Percentiles rank a stretch among this genome's conserved stretches.
These are phyloP conservation scores for Alviniconcha marisindica DNA, from an alignment of 1,140 invertebrate species.

Conservation along the genomic window DNA sequence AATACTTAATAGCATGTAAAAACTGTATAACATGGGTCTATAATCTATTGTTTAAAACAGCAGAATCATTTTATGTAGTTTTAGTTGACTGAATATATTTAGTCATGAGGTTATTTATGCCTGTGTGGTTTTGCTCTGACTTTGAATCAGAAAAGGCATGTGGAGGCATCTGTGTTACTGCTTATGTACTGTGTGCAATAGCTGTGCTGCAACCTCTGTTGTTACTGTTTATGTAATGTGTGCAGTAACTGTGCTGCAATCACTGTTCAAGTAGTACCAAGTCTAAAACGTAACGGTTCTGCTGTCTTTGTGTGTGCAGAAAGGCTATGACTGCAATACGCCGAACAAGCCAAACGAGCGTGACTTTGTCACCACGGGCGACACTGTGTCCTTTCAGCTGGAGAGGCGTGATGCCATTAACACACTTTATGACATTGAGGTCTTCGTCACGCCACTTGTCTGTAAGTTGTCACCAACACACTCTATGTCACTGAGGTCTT, in stretches of 20 bases:
- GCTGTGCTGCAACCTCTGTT: not conserved
- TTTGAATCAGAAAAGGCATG: no score
- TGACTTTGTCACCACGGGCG: constrained; percentile 37
- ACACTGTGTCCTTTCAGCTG: constrained; percentile 43
- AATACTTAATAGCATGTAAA: no score
- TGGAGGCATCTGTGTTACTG: no score
- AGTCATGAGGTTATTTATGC: no score
- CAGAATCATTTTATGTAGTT: no score
- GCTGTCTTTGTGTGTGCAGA: constrained; percentile 34
- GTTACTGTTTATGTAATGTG: not conserved
- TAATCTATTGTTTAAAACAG: no score
- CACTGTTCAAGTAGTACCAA: not conserved
- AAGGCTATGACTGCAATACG: constrained; percentile 43
- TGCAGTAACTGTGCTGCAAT: not conserved
- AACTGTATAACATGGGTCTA: no score
- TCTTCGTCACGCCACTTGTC: constrained; percentile 41
- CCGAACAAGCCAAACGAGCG: constrained; percentile 26
- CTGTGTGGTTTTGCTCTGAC: no score
- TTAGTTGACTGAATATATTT: no score
- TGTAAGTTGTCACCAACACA: constrained; percentile 41
- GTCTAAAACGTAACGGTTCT: no score
- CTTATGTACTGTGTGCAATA: no score
- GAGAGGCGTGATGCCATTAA: constrained; percentile 35
- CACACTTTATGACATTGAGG: constrained; percentile 46
- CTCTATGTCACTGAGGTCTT: constrained; percentile 48